Percentiles rank a stretch among this genome's conserved stretches.
Evolutionary conservation across 2,113 vertebrate genomes (phyloP).

Genomic region (Manacus vitellinus): DNA sequence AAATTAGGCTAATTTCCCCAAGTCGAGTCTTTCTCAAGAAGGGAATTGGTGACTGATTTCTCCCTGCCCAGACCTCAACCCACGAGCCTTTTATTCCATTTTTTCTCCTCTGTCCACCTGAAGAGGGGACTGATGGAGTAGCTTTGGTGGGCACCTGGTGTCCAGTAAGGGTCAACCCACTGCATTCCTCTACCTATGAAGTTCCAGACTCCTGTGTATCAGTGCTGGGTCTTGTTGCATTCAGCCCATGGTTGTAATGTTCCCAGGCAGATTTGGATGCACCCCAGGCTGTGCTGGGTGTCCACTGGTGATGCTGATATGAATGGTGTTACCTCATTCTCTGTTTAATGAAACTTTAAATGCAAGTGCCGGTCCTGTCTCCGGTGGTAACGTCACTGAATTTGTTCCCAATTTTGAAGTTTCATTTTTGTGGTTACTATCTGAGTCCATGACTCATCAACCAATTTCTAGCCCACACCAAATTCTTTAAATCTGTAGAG

Average conservation of each 20-base stretch:
- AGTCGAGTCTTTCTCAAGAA: not conserved
- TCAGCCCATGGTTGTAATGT: not conserved
- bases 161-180: not conserved
- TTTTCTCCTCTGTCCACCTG: not conserved
- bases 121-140: not conserved
- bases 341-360: slow-evolving; percentile 50
- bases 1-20: not conserved
- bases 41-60: not conserved
- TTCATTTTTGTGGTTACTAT: slow-evolving; percentile 46
- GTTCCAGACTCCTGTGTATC: not conserved
- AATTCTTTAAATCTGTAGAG: not conserved
- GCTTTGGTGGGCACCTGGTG: not conserved
- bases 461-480: slow-evolving; percentile 36
- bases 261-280: not conserved
- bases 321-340: not conserved
- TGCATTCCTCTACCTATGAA: not conserved
- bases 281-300: not conserved
- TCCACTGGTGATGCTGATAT: not conserved
- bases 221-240: not conserved
- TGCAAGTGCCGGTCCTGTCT: not conserved
- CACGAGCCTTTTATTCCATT: not conserved
- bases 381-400: not conserved
- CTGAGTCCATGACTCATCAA: slow-evolving; percentile 34
- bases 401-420: slow-evolving; percentile 28
- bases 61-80: not conserved